Evolutionary conservation across 2,797 vertebrate genomes (phyloP).

Genomic region (Leptoclinus maculatus): DNA sequence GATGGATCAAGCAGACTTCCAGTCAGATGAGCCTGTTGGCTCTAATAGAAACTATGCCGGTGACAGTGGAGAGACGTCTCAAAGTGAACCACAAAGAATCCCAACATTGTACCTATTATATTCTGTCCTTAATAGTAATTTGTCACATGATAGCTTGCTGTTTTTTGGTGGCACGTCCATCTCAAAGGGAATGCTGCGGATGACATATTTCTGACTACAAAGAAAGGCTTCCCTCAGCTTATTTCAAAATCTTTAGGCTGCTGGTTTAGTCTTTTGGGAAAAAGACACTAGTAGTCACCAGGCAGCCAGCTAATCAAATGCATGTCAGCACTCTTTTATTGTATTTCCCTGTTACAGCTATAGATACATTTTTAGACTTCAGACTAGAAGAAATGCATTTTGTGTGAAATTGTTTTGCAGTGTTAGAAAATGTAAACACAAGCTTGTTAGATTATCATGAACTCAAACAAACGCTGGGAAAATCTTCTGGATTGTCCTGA

Average conservation of each 20-base stretch:
- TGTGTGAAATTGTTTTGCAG: constrained; percentile 28
- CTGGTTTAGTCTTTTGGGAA: constrained; percentile 23
- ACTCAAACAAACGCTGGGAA: constrained; percentile 38
- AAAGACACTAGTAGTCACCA: not conserved
- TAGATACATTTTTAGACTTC: constrained; percentile 24
- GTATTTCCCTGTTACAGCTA: constrained; percentile 17
- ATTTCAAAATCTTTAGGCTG: constrained; percentile 14
- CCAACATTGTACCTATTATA: not conserved
- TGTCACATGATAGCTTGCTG: not conserved
- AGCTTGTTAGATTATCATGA: constrained; percentile 30
- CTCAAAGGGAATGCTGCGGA: not conserved
- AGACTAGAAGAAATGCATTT: constrained; percentile 13
- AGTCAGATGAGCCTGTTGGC: constrained; percentile 54
- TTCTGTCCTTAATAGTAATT: not conserved
- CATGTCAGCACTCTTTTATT: constrained; percentile 16
- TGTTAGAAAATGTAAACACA: constrained; percentile 27
- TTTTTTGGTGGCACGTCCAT: not conserved
- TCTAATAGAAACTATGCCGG: constrained; percentile 49
- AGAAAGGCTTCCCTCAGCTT: constrained; percentile 8
- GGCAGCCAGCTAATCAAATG: constrained; percentile 24
- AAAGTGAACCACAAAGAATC: constrained; percentile 6
- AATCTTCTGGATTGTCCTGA: constrained; percentile 38
- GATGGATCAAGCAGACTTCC: constrained; percentile 64
- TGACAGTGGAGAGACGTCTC: constrained; percentile 8
- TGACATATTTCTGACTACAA: constrained; percentile 1